Base-by-base conservation (phyloP, 2,113 vertebrate genomes). In the Silurus asotus region DNA sequence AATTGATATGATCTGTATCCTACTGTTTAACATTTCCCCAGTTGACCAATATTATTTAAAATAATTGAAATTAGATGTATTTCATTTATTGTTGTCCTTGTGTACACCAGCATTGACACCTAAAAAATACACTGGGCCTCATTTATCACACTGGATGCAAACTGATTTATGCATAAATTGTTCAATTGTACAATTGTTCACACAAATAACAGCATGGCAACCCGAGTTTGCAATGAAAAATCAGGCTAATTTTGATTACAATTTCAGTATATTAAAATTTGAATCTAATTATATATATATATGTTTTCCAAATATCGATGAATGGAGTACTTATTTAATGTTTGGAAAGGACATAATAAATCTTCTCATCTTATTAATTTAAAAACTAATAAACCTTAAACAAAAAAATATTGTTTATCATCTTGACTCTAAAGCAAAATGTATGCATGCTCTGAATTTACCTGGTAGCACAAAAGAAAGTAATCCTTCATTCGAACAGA, bases 401-500 rank as follows among this genome's bases (percentile, higher is more conserved):
- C 15, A 20, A 74, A 70, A 51, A 74, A 23, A 19, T 20, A 53
- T 53, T 3, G 7, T 13, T 75, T 19, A 48, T 64, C 19, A 51
- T 62, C 7, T 14, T 84, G 17, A 13, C 58, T 28, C 48, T 28
- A 23, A 61, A 28, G 48, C 55, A 10, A 51, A 65, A 45, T 14
- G 37, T 51, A 65, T 67, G 10, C 15, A 78, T 78, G 48, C 9
- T 88, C 58, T 74, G 2, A 56, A 91, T 93, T 91, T 94, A 95
- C 97, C 96, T 97, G 95, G 88, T 96, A 98, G 69, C 96, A 98
- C 81, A 97, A 90, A 5, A 96, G 89, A 90, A 97, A 97, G 92
- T 97, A 97, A 83, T 97, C 96, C 91, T 94, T 96, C 96, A 97
- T 98, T 88, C 90, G 93, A 87, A 91, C 90, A 88, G 93, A 95